Evolutionary conservation across 2,888 invertebrate genomes (phyloP).

Genomic region (Plebejus argus): DNA sequence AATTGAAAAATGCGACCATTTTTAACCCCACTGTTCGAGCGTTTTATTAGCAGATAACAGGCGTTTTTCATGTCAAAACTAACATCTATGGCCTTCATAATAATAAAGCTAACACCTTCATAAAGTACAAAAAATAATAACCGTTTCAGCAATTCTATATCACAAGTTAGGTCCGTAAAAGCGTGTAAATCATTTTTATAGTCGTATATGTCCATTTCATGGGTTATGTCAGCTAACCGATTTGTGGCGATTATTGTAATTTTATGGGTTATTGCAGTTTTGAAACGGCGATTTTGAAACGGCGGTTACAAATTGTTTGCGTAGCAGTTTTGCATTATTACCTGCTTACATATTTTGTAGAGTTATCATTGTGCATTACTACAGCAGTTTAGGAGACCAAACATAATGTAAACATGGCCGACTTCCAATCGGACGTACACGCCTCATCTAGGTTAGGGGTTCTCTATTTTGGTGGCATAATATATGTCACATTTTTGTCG

Average conservation of each 20-base stretch:
- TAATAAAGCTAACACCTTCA: not conserved
- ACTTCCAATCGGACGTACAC: too few species aligned
- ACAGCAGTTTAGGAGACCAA: too few species aligned
- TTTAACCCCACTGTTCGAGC: too few species aligned
- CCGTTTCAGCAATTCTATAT: constrained; percentile 24
- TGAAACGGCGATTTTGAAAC: constrained; percentile 12
- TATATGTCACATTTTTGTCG: too few species aligned
- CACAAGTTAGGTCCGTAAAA: constrained; percentile 22
- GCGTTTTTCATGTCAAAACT: too few species aligned
- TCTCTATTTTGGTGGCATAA: too few species aligned
- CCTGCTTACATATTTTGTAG: too few species aligned
- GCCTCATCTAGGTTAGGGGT: too few species aligned
- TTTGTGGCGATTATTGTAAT: constrained; percentile 30
- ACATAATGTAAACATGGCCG: too few species aligned
- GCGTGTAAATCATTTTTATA: constrained; percentile 28
- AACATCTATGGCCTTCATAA: not conserved
- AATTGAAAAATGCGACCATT: too few species aligned
- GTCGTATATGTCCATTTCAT: constrained; percentile 30
- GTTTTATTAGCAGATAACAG: too few species aligned
- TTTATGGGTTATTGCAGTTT: constrained; percentile 30
- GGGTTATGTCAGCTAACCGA: constrained; percentile 19
- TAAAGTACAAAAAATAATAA: constrained; percentile 12
- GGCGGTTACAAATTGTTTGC: constrained; percentile 6
- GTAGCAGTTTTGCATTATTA: not conserved
- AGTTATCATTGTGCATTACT: too few species aligned